Evolutionary conservation across 1,140 invertebrate species (phyloP).

Genomic region (Drosophila pectinifera): DNA sequence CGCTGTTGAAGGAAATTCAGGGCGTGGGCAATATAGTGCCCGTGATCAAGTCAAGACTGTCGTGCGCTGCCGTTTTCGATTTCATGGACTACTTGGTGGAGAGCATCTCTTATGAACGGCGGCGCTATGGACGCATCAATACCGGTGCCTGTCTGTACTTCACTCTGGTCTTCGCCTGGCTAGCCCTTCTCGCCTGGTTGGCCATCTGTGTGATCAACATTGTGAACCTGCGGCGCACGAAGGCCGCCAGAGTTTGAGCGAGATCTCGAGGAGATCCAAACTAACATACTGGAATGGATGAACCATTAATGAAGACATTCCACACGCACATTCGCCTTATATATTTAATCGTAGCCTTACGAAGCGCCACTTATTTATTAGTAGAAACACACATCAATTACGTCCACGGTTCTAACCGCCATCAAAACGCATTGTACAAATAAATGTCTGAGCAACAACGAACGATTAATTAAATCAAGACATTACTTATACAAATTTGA

Average conservation of each 20-base stretch:
- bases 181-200: constrained; percentile 87
- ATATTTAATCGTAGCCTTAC: constrained; percentile 44
- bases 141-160: constrained; percentile 87
- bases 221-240: constrained; percentile 85
- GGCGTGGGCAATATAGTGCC: constrained; percentile 87
- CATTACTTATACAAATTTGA: background rate
- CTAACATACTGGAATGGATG: constrained; percentile 5
- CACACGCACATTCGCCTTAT: constrained; percentile 46
- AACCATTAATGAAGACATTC: constrained; percentile 7
- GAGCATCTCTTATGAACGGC: constrained; percentile 86
- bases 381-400: constrained; percentile 24
- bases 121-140: constrained; percentile 87
- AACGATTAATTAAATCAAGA: constrained; percentile 25
- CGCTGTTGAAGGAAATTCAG: constrained; percentile 86
- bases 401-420: constrained; percentile 58
- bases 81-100: constrained; percentile 91
- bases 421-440: constrained; percentile 69
- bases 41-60: constrained; percentile 88
- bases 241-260: constrained; percentile 58
- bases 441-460: constrained; percentile 65
- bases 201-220: constrained; percentile 86
- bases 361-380: constrained; percentile 67
- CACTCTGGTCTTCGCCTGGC: constrained; percentile 87
- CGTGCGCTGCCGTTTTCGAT: constrained; percentile 89
- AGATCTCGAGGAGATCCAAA: background rate